These are phyloP conservation scores for Eristalinus sepulchralis DNA, from an alignment of 2,888 invertebrate genomes.

Conservation along the genomic window DNA sequence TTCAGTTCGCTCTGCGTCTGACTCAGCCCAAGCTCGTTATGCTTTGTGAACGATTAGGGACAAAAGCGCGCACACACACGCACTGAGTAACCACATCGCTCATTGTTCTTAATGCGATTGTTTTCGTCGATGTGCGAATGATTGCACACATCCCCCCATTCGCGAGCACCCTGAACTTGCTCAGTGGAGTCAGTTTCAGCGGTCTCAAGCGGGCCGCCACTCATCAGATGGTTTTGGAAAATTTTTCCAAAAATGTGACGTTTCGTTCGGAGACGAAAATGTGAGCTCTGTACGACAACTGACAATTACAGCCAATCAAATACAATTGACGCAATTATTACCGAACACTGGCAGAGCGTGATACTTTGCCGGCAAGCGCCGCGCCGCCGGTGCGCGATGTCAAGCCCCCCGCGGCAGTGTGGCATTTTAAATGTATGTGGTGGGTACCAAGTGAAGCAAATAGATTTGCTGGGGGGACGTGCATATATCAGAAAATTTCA, in stretches of 20 bases:
- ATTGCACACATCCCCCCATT: neutral
- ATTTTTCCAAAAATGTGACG: neutral
- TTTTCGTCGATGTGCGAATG: neutral
- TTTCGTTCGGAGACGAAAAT: neutral
- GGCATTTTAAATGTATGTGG: conserved; percentile 22
- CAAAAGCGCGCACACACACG: neutral
- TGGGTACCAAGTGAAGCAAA: conserved; percentile 29
- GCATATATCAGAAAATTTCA: conserved; percentile 14
- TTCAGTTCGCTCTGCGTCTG: too few species aligned
- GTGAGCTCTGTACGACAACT: neutral
- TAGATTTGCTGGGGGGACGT: conserved; percentile 2
- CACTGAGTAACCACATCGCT: neutral
- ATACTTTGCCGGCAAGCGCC: too few species aligned
- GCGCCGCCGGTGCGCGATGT: neutral
- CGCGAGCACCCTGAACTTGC: neutral
- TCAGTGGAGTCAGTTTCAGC: too few species aligned
- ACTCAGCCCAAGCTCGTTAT: neutral
- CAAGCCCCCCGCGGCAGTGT: conserved; percentile 9
- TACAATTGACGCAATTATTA: conserved; percentile 59
- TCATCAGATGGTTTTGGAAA: neutral
- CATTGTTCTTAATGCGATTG: neutral
- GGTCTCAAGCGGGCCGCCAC: neutral
- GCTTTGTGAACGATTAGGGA: neutral
- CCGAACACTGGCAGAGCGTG: neutral
- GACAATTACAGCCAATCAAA: conserved; percentile 56